Base-by-base conservation (phyloP, 2,888 invertebrate species). In the Onchidella celtica region DNA sequence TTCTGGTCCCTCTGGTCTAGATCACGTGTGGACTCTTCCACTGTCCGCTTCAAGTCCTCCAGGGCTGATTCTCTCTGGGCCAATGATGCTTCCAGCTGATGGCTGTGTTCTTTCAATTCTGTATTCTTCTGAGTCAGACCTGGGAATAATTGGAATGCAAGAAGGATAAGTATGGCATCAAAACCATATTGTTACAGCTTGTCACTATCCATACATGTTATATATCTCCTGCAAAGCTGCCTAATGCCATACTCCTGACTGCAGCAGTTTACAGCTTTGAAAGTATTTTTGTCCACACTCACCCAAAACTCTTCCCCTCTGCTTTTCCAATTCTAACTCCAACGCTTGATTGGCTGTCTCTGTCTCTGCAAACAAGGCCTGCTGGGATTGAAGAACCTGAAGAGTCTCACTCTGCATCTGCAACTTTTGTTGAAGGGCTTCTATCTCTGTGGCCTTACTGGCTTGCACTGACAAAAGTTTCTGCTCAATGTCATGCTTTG, bases 261-360 rank as follows among this genome's bases (percentile, higher is more conserved):
- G n/a, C n/a, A n/a, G n/a, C n/a, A n/a, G n/a, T n/a, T n/a, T n/a
- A n/a, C n/a, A n/a, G n/a, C n/a, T n/a, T n/a, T n/a, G n/a, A n/a
- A n/a, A n/a, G n/a, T n/a, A n/a, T n/a, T n/a, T n/a, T n/a, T n/a
- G n/a, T n/a, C n/a, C n/a, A 55, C 17, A 59, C 61, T 47, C 65
- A 79, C 79, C 79, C 66, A 79, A 61, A 17, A 79, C 79, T 38
- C 79, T 63, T 21, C 79, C 79, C 11, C 89, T 90, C 83, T 94
- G 93, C 82, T 91, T 92, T 85, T 93, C 93, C 76, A 93, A 85
- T 55, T 93, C 92, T 40, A 94, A 83, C 29, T 89, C 88, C 59
- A 92, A 85, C 40, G 90, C 86, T 82, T 90, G 88, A 80, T 88
- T 91, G 40, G 87, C 83, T 55, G 90, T 89, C n/a, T 87, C 86